Conservation (phyloP, 2,888 invertebrate species). For the Amiota mariae region DNA sequence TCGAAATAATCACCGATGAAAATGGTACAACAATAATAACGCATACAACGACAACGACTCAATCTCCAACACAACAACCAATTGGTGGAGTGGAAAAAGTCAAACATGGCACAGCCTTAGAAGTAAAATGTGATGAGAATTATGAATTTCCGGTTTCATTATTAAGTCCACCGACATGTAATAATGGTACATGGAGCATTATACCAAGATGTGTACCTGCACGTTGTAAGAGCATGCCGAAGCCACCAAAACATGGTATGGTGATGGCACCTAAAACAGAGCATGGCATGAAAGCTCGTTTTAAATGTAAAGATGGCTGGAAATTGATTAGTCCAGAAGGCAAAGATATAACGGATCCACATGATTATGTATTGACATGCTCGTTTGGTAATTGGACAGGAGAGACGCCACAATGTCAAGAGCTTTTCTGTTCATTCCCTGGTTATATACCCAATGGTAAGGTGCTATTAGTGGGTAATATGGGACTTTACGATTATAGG, state of each 20-base stretch:
- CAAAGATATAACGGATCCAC: constrained; percentile 71
- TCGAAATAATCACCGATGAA: constrained; percentile 72
- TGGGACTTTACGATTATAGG: constrained; percentile 96
- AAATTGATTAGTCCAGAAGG: constrained; percentile 82
- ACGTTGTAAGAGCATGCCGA: constrained; percentile 88
- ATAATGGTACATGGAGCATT: constrained; percentile 96
- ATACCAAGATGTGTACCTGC: constrained; percentile 90
- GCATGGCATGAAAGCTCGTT: constrained; percentile 95
- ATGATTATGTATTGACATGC: constrained; percentile 86
- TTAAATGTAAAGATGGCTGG: constrained; percentile 94
- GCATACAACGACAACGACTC: constrained; percentile 74
- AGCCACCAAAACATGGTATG: constrained; percentile 92
- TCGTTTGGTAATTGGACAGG: constrained; percentile 97
- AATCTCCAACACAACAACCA: constrained; percentile 53
- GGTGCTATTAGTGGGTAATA: constrained; percentile 92
- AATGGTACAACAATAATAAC: constrained; percentile 68
- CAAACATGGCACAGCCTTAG: constrained; percentile 80
- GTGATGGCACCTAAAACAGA: constrained; percentile 98
- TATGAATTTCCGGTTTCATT: constrained; percentile 87
- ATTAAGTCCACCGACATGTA: constrained; percentile 85
- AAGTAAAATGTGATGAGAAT: constrained; percentile 87
- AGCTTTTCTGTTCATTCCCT: constrained; percentile 94
- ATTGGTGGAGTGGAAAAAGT: constrained; percentile 75
- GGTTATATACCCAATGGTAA: constrained; percentile 92
- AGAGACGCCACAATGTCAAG: constrained; percentile 88